Evolutionary conservation across 1,140 invertebrate species (phyloP).

Genomic region (Lutraria rhynchaena): DNA sequence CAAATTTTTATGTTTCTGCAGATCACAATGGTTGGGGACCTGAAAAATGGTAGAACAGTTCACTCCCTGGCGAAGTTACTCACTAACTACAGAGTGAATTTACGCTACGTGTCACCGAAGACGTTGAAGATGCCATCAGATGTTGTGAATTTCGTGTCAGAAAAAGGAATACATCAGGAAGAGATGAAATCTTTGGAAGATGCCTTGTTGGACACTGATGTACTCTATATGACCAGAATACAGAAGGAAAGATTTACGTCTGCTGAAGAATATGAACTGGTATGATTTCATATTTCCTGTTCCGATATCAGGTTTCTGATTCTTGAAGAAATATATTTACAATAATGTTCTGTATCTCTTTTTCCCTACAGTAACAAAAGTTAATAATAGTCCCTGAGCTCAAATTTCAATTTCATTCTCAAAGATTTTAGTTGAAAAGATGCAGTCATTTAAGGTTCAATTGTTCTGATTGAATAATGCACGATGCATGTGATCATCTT

Average conservation of each 20-base stretch:
- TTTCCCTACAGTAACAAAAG: too few species aligned
- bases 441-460: too few species aligned
- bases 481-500: too few species aligned
- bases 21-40: constrained; percentile 92
- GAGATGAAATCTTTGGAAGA: constrained; percentile 89
- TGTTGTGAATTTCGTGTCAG: constrained; percentile 90
- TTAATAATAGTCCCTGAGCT: too few species aligned
- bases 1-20: constrained; percentile 61
- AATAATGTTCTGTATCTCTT: too few species aligned
- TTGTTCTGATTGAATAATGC: too few species aligned
- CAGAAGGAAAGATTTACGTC: constrained; percentile 95
- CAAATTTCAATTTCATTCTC: too few species aligned
- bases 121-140: constrained; percentile 94
- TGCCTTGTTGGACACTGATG: constrained; percentile 95
- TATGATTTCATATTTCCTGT: too few species aligned
- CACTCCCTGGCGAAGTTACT: constrained; percentile 93
- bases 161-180: constrained; percentile 85
- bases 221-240: constrained; percentile 98
- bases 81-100: constrained; percentile 81
- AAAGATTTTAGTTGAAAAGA: too few species aligned
- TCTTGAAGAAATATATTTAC: too few species aligned
- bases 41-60: constrained; percentile 98
- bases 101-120: constrained; percentile 93
- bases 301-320: too few species aligned
- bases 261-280: constrained; percentile 93